A percentile compares a stretch with the other conserved stretches of the same genome.
Evolutionary conservation across 2,113 vertebrate species (phyloP).

Genomic region (Podarcis raffonei): DNA sequence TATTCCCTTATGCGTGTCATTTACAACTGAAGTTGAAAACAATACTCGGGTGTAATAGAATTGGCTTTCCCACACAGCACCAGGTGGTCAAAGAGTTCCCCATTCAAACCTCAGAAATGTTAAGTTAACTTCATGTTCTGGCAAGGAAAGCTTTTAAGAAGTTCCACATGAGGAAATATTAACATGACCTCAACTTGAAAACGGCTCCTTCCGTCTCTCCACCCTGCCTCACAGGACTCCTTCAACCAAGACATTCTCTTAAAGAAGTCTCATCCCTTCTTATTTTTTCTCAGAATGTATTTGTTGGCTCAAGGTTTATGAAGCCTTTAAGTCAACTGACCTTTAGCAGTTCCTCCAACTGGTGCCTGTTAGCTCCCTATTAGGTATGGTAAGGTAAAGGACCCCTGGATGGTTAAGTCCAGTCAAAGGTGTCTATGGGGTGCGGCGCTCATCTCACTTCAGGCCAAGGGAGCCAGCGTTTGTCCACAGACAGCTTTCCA

Average conservation of each 20-base stretch:
- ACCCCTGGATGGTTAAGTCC: too few species aligned
- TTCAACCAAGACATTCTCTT: background rate
- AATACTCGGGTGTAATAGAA: slow-evolving; percentile 9
- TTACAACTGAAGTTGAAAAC: slow-evolving; percentile 36
- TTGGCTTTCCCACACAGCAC: background rate
- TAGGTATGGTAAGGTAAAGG: too few species aligned
- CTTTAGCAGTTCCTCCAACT: background rate
- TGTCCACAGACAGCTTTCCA: too few species aligned
- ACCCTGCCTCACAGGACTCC: background rate
- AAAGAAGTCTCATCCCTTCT: background rate
- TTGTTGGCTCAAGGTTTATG: background rate
- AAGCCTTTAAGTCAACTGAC: background rate
- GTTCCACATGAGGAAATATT: background rate
- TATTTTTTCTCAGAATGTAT: background rate
- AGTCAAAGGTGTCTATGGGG: too few species aligned
- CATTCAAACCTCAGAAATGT: background rate
- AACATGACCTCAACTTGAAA: background rate
- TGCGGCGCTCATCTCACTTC: too few species aligned
- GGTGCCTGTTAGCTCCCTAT: background rate
- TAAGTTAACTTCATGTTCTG: background rate
- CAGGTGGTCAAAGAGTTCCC: background rate
- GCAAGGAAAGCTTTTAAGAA: background rate
- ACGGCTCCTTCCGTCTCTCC: background rate
- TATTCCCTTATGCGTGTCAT: slow-evolving; percentile 20
- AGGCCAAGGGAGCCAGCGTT: too few species aligned